Conservation (phyloP, 2,888 invertebrate species). For the Leistus spinibarbis region DNA sequence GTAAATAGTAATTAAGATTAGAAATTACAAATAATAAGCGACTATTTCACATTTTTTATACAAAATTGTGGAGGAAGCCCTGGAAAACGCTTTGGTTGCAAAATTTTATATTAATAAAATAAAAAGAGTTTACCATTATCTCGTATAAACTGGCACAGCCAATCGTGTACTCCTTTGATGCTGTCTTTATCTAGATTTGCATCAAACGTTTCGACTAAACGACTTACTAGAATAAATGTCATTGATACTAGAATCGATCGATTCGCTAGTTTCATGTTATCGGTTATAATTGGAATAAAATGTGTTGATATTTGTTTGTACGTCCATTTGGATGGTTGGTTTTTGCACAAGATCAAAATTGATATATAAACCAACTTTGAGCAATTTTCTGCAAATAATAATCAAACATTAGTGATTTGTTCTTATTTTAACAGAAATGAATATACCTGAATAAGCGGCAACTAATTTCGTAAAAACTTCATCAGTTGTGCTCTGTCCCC, state of each 20-base stretch:
- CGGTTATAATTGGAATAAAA: constrained; percentile 48
- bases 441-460: constrained; percentile 52
- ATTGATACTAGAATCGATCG: constrained; percentile 5
- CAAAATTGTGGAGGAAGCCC: no score
- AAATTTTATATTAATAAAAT: background rate
- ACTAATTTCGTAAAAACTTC: constrained; percentile 51
- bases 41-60: background rate
- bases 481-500: constrained; percentile 46
- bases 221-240: constrained; percentile 2
- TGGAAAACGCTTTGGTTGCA: background rate
- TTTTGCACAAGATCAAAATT: constrained; percentile 56
- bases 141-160: background rate
- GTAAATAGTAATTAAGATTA: no score
- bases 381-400: constrained; percentile 45
- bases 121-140: background rate
- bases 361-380: constrained; percentile 46
- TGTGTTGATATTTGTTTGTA: constrained; percentile 52
- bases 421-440: constrained; percentile 23
- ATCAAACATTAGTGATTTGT: constrained; percentile 16
- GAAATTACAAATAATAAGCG: no score
- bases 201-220: constrained; percentile 12
- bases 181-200: background rate
- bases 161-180: constrained; percentile 2
- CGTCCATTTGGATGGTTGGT: constrained; percentile 54
- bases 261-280: constrained; percentile 10